A percentile compares a stretch with the other conserved stretches of the same genome.
These are phyloP conservation scores for Proisotoma minuta DNA, from an alignment of 2,888 invertebrate species.

Conservation along the genomic window DNA sequence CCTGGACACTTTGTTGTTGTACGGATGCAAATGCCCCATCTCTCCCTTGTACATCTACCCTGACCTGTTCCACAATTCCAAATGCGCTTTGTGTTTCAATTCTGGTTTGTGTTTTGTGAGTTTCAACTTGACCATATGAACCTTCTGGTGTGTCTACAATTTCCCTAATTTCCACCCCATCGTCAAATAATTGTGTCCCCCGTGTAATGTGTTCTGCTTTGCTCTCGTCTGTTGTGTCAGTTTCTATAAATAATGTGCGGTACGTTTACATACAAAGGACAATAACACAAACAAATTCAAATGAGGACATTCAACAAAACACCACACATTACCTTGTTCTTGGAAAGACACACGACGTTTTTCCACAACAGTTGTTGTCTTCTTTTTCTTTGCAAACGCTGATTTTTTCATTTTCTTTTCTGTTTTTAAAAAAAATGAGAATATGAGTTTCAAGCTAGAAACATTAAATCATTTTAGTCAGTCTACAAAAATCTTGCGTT, in stretches of 20 bases:
- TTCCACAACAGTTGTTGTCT: slow-evolving; percentile 35
- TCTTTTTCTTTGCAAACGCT: background rate
- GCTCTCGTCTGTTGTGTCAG: background rate
- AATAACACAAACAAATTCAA: background rate
- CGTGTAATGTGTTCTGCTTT: background rate
- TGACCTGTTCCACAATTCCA: background rate
- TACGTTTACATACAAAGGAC: background rate
- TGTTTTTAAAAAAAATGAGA: too few relatives aligned
- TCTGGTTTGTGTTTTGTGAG: background rate
- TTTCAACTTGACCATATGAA: background rate
- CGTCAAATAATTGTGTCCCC: background rate
- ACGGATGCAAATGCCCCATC: background rate
- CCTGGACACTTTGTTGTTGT: background rate
- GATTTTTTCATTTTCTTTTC: slow-evolving; percentile 15
- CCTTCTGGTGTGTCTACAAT: background rate
- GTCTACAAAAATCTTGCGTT: too few relatives aligned
- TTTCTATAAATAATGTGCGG: background rate
- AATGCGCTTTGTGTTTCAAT: background rate
- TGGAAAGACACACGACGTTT: slow-evolving; percentile 49
- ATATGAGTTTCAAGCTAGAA: too few relatives aligned
- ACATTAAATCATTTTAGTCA: too few relatives aligned
- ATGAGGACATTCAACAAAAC: background rate
- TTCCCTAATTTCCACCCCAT: background rate
- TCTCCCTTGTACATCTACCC: background rate
- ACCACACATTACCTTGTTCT: slow-evolving; percentile 42